Percentiles rank a stretch among this genome's conserved stretches.
Conservation (phyloP, 2,113 vertebrate genomes). For the Sapajus apella region DNA sequence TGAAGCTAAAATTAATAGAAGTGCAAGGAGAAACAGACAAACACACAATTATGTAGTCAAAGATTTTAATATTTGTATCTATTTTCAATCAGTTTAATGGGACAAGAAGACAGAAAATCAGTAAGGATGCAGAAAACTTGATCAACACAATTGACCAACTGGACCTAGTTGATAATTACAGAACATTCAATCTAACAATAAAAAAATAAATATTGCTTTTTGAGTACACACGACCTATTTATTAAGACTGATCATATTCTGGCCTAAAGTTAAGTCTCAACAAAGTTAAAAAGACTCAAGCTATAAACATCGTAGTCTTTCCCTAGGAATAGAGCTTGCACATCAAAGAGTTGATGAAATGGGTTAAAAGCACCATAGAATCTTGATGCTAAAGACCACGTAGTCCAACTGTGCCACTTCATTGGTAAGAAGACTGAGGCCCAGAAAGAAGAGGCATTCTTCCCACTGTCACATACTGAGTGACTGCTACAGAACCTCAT, state of each 20-base stretch:
- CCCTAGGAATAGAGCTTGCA: not conserved
- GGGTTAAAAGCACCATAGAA: not conserved
- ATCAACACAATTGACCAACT: not conserved
- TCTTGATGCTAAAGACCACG: not conserved
- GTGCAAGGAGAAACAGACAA: not conserved
- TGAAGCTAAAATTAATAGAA: not conserved
- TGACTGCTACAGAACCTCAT: not conserved
- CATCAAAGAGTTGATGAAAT: not conserved
- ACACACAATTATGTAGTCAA: not conserved
- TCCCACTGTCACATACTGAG: not conserved
- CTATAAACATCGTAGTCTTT: not conserved
- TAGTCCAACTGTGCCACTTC: not conserved
- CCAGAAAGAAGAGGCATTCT: not conserved
- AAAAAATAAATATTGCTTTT: not conserved
- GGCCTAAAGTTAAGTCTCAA: not conserved
- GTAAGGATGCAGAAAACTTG: not conserved
- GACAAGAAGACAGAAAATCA: not conserved
- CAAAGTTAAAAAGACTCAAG: not conserved
- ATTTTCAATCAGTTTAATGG: not conserved
- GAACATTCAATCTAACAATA: not conserved
- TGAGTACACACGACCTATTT: not conserved
- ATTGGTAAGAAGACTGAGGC: not conserved
- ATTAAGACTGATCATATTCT: not conserved
- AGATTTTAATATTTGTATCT: not conserved
- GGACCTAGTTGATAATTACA: not conserved